Evolutionary conservation across 2,113 vertebrate genomes (phyloP).

Genomic region (Xerus inauris): DNA sequence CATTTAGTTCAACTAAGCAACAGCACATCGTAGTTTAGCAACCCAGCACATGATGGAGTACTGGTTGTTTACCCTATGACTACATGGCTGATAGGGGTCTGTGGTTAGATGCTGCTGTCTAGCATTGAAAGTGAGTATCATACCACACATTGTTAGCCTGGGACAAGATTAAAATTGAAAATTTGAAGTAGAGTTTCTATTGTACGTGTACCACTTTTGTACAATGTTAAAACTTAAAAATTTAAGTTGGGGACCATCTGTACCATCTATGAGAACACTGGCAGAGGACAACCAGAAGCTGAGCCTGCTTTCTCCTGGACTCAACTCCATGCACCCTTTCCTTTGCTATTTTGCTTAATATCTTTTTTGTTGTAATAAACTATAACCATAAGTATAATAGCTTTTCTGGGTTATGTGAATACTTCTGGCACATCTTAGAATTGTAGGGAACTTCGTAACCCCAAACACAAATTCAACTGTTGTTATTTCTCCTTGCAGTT

Average conservation of each 20-base stretch:
- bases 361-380: neutral
- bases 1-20: neutral
- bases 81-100: neutral
- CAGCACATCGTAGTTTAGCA: neutral
- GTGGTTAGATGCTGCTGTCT: too few relatives aligned
- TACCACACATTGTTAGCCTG: neutral
- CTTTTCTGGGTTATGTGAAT: neutral
- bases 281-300: neutral
- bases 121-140: too few relatives aligned
- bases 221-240: neutral
- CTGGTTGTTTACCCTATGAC: neutral
- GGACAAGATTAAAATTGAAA: neutral
- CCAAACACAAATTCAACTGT: neutral
- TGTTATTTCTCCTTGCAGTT: neutral
- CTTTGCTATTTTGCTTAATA: neutral
- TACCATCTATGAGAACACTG: neutral
- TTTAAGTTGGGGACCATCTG: too few relatives aligned
- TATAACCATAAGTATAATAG: neutral
- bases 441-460: neutral
- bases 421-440: neutral
- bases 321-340: fast-evolving
- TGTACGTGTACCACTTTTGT: neutral
- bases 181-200: neutral
- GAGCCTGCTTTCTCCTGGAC: neutral
- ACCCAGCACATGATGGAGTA: neutral